Evolutionary conservation across 2,888 invertebrate genomes (phyloP).

Genomic region (Lithophane semibrunnea): DNA sequence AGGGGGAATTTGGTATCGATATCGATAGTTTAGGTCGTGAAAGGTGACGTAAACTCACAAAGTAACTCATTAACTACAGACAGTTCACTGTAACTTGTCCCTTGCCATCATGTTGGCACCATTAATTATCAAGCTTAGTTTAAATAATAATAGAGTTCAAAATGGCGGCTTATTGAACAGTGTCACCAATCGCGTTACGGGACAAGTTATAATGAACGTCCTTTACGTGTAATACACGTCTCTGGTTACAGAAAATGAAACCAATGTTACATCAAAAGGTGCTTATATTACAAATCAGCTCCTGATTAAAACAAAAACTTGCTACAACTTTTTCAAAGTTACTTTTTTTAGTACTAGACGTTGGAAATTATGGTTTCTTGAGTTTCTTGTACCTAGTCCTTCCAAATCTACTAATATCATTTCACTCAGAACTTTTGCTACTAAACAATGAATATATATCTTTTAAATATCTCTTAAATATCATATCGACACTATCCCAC

Average conservation of each 20-base stretch:
- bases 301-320: background rate
- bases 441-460: background rate
- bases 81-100: too few relatives aligned
- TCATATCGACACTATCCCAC: conserved; percentile 63
- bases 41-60: background rate
- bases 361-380: background rate
- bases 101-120: too few relatives aligned
- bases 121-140: too few relatives aligned
- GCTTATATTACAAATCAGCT: background rate
- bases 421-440: background rate
- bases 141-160: too few relatives aligned
- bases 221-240: background rate
- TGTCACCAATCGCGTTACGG: too few relatives aligned
- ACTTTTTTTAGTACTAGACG: background rate
- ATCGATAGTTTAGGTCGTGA: conserved; percentile 34
- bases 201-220: too few relatives aligned
- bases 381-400: background rate
- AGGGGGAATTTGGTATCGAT: conserved; percentile 4
- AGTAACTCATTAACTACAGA: background rate
- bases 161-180: too few relatives aligned
- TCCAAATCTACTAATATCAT: background rate
- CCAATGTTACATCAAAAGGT: background rate
- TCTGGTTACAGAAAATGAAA: background rate
- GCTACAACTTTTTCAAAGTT: background rate
- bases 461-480: background rate